These are phyloP conservation scores for Agriotes lineatus DNA, from an alignment of 2,888 invertebrate species.

Conservation along the genomic window DNA sequence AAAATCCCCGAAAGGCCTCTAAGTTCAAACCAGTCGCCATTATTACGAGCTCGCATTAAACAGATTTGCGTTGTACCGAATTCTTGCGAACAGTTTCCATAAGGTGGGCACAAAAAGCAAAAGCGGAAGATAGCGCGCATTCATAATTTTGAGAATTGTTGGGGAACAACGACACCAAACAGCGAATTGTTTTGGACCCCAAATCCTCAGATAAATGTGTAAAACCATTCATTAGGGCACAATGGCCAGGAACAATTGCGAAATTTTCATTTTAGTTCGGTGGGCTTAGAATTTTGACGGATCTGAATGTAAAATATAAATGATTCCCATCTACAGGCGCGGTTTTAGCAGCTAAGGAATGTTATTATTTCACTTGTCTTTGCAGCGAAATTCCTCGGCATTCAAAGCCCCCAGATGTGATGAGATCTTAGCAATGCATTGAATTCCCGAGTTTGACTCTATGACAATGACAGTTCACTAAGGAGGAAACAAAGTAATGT, in stretches of 20 bases:
- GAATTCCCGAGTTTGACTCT: conserved; percentile 48
- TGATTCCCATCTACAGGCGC: conserved; percentile 49
- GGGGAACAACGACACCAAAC: background rate
- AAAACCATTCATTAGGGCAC: conserved; percentile 36
- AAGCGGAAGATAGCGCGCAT: no score
- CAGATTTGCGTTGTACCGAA: no score
- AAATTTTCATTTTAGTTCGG: conserved; percentile 37
- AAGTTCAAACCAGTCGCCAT: no score
- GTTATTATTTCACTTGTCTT: conserved; percentile 53
- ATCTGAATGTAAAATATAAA: conserved; percentile 51
- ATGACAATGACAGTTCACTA: conserved; percentile 50
- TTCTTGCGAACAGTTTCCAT: no score
- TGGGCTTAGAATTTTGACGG: conserved; percentile 41
- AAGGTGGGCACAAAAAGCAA: no score
- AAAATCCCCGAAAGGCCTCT: no score
- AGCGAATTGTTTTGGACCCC: conserved; percentile 11
- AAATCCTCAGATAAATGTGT: conserved; percentile 23
- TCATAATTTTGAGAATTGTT: background rate
- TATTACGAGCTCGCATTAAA: no score
- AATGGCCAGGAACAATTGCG: conserved; percentile 34
- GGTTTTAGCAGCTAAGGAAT: conserved; percentile 49
- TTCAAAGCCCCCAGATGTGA: conserved; percentile 45
- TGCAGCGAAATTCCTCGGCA: conserved; percentile 47
- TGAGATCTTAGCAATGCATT: conserved; percentile 49
- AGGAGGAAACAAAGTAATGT: conserved; percentile 46